Conservation (phyloP, 2,113 vertebrate genomes). For the Sterna hirundo region DNA sequence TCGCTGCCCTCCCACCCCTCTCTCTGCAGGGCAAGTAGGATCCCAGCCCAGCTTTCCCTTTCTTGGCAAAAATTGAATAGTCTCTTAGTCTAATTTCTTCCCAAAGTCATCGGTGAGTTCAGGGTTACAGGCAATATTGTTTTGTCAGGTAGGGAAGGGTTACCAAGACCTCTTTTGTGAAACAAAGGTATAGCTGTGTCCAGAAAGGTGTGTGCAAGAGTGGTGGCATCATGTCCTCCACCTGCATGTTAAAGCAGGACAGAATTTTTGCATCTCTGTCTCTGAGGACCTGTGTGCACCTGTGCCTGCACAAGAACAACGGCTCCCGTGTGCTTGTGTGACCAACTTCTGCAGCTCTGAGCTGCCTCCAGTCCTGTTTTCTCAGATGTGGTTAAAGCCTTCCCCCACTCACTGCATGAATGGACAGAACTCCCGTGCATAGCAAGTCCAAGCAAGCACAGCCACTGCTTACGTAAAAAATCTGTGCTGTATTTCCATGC, state of each 20-base stretch:
- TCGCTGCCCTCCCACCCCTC: not conserved
- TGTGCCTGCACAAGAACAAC: not conserved
- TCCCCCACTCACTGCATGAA: not conserved
- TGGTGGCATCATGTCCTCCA: not conserved
- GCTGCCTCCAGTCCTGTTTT: not conserved
- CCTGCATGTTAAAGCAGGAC: not conserved
- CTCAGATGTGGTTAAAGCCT: not conserved
- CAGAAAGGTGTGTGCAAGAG: not conserved
- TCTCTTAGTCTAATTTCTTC: not conserved
- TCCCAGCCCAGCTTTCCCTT: not conserved
- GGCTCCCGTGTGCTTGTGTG: rapidly evolving
- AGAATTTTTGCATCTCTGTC: not conserved
- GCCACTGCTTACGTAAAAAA: not conserved
- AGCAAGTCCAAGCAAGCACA: not conserved
- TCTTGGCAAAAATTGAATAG: not conserved
- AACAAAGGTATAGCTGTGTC: not conserved
- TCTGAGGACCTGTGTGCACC: not conserved
- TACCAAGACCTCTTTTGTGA: not conserved
- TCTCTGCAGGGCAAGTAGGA: not conserved
- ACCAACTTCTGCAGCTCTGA: not conserved
- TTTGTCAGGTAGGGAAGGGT: not conserved
- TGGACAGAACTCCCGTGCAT: not conserved
- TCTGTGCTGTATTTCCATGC: not conserved
- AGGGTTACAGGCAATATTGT: rapidly evolving
- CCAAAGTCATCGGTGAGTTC: rapidly evolving